Percentiles rank a stretch among this genome's conserved stretches.
These are phyloP conservation scores for Andricus curvator DNA, from an alignment of 2,888 invertebrate genomes.

Conservation along the genomic window DNA sequence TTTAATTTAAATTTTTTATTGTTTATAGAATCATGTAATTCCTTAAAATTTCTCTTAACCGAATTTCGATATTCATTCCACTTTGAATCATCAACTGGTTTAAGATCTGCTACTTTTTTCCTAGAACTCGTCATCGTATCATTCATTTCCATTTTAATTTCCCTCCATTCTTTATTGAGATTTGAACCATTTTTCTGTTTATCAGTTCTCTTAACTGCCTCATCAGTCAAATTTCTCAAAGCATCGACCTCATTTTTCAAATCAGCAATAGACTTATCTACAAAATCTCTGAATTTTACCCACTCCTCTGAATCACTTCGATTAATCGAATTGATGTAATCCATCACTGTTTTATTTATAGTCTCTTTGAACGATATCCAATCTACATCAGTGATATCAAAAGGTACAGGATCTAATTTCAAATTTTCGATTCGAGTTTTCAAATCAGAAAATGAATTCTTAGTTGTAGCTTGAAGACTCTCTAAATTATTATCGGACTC, in stretches of 20 bases:
- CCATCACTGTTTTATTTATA: constrained; percentile 45
- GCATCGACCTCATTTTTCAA: constrained; percentile 40
- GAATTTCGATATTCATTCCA: constrained; percentile 8
- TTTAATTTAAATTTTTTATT: not conserved
- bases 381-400: constrained; percentile 49
- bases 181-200: not conserved
- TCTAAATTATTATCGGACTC: not conserved
- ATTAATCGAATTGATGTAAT: constrained; percentile 45
- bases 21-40: not conserved
- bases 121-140: not conserved
- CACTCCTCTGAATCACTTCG: constrained; percentile 48
- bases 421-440: constrained; percentile 38
- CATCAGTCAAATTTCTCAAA: not conserved
- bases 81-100: not conserved
- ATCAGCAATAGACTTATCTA: not conserved
- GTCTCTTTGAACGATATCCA: constrained; percentile 54
- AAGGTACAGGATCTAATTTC: constrained; percentile 39
- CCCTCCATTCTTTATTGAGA: not conserved
- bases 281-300: constrained; percentile 47
- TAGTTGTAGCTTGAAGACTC: constrained; percentile 22
- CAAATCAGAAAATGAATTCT: constrained; percentile 42
- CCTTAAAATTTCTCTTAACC: not conserved
- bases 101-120: not conserved
- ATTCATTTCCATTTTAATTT: not conserved
- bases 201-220: not conserved